These are phyloP conservation scores for Trimorus sp. DNA, from an alignment of 2,888 invertebrate genomes.

Conservation along the genomic window DNA sequence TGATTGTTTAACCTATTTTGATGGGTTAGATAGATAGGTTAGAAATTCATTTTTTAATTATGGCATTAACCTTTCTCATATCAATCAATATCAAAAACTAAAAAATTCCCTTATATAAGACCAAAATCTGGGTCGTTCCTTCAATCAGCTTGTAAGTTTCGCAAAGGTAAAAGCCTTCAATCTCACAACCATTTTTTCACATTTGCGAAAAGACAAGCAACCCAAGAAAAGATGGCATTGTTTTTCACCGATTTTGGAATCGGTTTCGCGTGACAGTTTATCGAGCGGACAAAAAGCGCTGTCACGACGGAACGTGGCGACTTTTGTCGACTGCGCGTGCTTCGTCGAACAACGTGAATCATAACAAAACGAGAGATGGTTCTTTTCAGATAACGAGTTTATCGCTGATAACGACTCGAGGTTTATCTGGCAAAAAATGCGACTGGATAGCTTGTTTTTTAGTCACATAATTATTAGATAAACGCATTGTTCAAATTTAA, in stretches of 20 bases:
- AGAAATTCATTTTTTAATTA: too few species aligned
- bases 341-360: slow-evolving; percentile 36
- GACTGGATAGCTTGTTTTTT: slow-evolving; percentile 22
- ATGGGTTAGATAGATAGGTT: too few species aligned
- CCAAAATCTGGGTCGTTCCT: too few species aligned
- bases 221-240: neutral
- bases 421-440: slow-evolving; percentile 3
- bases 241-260: slow-evolving; percentile 9
- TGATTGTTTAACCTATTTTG: too few species aligned
- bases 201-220: neutral
- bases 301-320: slow-evolving; percentile 11
- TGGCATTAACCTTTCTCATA: too few species aligned
- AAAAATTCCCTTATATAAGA: too few species aligned
- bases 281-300: slow-evolving; percentile 17
- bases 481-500: slow-evolving; percentile 21
- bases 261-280: slow-evolving; percentile 32
- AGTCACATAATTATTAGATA: slow-evolving; percentile 21
- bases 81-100: too few species aligned
- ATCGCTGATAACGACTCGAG: slow-evolving; percentile 22
- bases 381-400: slow-evolving; percentile 39
- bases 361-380: slow-evolving; percentile 36
- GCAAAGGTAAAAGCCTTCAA: neutral
- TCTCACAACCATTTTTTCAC: neutral
- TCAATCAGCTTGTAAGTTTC: too few species aligned
- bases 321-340: slow-evolving; percentile 26